Percentiles rank a stretch among this genome's conserved stretches.
These are phyloP conservation scores for Amphiprion percula DNA, from an alignment of 2,113 vertebrate genomes.

Conservation along the genomic window DNA sequence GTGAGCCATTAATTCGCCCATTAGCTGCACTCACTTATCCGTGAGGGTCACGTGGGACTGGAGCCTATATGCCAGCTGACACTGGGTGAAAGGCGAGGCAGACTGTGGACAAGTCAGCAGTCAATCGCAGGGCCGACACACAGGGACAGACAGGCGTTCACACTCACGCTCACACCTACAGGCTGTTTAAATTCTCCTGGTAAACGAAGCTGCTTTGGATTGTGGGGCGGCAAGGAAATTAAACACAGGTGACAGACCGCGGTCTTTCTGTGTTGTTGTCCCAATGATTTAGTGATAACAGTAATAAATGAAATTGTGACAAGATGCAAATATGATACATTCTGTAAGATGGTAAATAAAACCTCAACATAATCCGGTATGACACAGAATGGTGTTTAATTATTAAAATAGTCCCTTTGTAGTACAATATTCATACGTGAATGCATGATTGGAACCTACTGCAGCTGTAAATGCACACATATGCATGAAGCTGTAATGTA, in stretches of 20 bases:
- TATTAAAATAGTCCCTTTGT: constrained; percentile 8
- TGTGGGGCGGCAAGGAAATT: too few relatives aligned
- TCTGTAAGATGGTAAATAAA: too few relatives aligned
- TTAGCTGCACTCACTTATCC: background rate
- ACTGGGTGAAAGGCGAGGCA: background rate
- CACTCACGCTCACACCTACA: background rate
- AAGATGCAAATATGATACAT: too few relatives aligned
- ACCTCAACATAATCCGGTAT: background rate
- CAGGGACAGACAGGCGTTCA: background rate
- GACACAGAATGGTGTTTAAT: background rate
- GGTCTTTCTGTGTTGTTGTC: too few relatives aligned
- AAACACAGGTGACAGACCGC: too few relatives aligned
- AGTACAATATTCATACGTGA: constrained; percentile 12
- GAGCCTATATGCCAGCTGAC: background rate
- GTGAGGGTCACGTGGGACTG: background rate
- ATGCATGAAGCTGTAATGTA: constrained; percentile 18
- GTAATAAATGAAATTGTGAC: too few relatives aligned
- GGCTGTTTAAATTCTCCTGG: background rate
- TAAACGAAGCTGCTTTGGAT: background rate
- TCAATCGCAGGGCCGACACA: background rate
- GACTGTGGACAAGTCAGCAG: background rate
- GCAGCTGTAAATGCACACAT: constrained; percentile 15
- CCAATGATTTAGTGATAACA: too few relatives aligned
- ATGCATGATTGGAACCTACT: constrained; percentile 2
- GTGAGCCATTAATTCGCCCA: background rate